phyloP scores from a whole-genome alignment of 2,888 invertebrate species.

The Melanostoma scalare region DNA sequence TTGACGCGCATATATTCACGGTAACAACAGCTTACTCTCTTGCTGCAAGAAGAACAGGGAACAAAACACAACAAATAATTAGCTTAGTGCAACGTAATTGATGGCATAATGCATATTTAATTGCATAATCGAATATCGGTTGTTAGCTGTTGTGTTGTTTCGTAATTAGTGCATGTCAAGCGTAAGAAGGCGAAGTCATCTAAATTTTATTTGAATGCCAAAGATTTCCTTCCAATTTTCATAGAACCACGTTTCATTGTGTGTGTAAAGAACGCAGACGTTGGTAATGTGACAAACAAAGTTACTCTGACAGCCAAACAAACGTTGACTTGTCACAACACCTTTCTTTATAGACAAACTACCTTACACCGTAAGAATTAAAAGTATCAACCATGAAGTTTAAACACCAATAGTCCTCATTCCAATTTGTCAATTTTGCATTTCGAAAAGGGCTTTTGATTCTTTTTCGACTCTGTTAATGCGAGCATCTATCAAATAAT shows the following conservation, averaged over 20 bases:
- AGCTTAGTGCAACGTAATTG: conserved; percentile 74
- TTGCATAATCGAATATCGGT: conserved; percentile 76
- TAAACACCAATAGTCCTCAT: too few species aligned
- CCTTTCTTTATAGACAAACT: background rate
- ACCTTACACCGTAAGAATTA: background rate
- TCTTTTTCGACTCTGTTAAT: too few species aligned
- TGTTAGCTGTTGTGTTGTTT: conserved; percentile 74
- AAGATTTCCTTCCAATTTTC: conserved; percentile 53
- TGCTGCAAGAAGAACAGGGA: conserved; percentile 32
- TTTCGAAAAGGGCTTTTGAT: too few species aligned
- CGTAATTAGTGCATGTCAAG: conserved; percentile 75
- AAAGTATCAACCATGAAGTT: too few species aligned
- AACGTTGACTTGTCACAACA: conserved; percentile 47
- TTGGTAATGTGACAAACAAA: conserved; percentile 57
- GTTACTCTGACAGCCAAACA: conserved; percentile 33
- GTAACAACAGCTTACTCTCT: conserved; percentile 31
- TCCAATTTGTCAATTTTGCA: too few species aligned
- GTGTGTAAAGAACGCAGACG: background rate
- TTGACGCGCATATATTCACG: conserved; percentile 57
- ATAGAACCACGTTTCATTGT: background rate
- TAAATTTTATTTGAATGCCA: conserved; percentile 44
- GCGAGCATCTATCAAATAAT: background rate
- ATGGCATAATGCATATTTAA: conserved; percentile 76
- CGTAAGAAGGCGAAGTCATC: conserved; percentile 63
- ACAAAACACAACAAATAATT: conserved; percentile 65